Evolutionary conservation across 2,113 vertebrate species (phyloP), one percentile per base, ranked within the genome.

Genomic region (Aramus guarauna): DNA sequence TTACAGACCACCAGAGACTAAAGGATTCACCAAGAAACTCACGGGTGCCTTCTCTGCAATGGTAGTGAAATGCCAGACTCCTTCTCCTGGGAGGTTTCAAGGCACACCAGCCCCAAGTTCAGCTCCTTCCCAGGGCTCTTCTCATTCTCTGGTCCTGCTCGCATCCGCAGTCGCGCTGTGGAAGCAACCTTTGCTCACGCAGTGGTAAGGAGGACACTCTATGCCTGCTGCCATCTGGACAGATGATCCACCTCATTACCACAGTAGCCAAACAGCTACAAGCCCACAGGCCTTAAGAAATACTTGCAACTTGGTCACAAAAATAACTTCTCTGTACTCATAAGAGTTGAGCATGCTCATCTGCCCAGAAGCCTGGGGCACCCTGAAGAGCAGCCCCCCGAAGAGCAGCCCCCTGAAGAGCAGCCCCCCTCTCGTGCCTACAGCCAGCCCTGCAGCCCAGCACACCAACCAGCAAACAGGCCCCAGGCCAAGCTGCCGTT

Each of bases 1-100:
- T 97, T 96, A 94, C 96, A 95, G 96, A 97, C 96, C 96, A 97
- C 96, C 96, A 88, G 94, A 94, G 96, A 97, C 96, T 97, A 96
- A 95, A 96, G 77, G 94, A 96, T 92, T 90, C 96, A 96, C 87
- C 81, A 88, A 95, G 93, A 96, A 93, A 85, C 75, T 96, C 87
- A 93, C 85, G 90, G 90, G 96, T 97, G 96, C 85, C 96, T 97
- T 94, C 77, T 94, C 78, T 58, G 74, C 53, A 37, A 50, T 12
- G 3, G 62, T 9, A 68, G 48, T 13, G 73, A 96, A 94, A 93
- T 48, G 74, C 73, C 92, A 87, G 48, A 17, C 68, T 78, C 16
- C 1, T 90, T 75, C 87, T 96, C 90, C 89, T n/a, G 62, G 84
- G 92, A 95, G 74, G 93, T 78, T 92, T 91, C 66, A 29, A 34